Percentiles rank a stretch among this genome's conserved stretches.
These are phyloP conservation scores for Leptinotarsa texana DNA, from an alignment of 1,140 invertebrate genomes.

Conservation along the genomic window DNA sequence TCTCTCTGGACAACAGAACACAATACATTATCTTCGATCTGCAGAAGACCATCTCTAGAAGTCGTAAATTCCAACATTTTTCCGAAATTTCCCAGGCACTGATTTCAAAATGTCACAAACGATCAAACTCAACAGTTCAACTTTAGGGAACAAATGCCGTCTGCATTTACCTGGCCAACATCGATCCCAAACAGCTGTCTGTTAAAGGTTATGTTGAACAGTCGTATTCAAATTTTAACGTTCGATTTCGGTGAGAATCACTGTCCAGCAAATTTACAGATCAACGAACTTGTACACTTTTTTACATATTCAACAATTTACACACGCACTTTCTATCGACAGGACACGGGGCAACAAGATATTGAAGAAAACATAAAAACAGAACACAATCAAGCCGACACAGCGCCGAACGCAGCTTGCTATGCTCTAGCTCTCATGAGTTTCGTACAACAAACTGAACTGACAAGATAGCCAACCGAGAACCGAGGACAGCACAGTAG, in stretches of 20 bases:
- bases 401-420: constrained; percentile 35
- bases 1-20: constrained; percentile 64
- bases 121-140: constrained; percentile 14
- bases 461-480: neutral
- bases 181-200: constrained; percentile 35
- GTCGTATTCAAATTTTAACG: constrained; percentile 29
- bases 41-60: constrained; percentile 63
- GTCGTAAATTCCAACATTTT: constrained; percentile 46
- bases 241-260: constrained; percentile 11
- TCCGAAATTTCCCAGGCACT: constrained; percentile 22
- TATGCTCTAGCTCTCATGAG: constrained; percentile 26
- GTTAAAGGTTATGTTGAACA: constrained; percentile 34
- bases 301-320: constrained; percentile 32
- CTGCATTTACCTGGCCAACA: constrained; percentile 29
- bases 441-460: constrained; percentile 19
- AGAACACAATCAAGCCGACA: constrained; percentile 41
- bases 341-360: constrained; percentile 27
- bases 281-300: constrained; percentile 8
- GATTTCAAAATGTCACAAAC: constrained; percentile 18
- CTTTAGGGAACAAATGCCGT: constrained; percentile 13
- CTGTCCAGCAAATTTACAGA: neutral
- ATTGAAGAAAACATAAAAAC: constrained; percentile 37
- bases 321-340: constrained; percentile 23
- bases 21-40: constrained; percentile 64
- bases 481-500: neutral